Percentiles rank a stretch among this genome's conserved stretches.
phyloP scores from a whole-genome alignment of 2,797 vertebrate genomes.

The Poliocrania exsul region DNA sequence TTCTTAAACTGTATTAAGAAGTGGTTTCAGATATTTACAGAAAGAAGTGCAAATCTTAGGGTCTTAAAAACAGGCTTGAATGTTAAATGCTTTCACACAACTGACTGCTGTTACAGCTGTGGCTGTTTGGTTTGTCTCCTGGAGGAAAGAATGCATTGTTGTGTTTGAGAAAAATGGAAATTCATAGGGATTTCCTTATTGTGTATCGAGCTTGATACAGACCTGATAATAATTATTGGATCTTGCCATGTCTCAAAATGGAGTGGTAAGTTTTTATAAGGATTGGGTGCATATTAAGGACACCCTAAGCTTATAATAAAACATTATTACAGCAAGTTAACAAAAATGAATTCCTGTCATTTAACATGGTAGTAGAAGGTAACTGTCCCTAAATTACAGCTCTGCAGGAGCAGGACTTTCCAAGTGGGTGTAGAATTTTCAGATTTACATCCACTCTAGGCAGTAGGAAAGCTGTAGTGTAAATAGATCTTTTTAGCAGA shows the following conservation, averaged over 20 bases:
- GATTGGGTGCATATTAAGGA: not conserved
- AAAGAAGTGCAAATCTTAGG: not conserved
- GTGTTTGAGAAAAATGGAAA: not conserved
- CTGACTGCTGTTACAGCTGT: not conserved
- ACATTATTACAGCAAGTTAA: not conserved
- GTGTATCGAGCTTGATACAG: not conserved
- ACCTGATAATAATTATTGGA: not conserved
- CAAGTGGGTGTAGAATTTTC: not conserved
- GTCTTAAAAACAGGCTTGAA: not conserved
- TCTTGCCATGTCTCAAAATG: not conserved
- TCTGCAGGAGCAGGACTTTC: not conserved
- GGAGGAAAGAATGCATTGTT: not conserved
- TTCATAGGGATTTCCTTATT: not conserved
- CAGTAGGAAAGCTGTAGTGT: not conserved
- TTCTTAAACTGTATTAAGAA: not conserved
- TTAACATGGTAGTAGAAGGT: not conserved
- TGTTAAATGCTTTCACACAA: not conserved
- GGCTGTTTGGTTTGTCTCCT: not conserved
- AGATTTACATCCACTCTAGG: not conserved
- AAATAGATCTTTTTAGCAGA: not conserved
- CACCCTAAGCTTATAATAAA: not conserved
- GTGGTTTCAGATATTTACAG: not conserved
- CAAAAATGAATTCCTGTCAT: not conserved
- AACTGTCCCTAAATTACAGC: not conserved
- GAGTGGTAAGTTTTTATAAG: not conserved